These are phyloP conservation scores for Penaeus monodon DNA, from an alignment of 2,888 invertebrate species.

Conservation along the genomic window DNA sequence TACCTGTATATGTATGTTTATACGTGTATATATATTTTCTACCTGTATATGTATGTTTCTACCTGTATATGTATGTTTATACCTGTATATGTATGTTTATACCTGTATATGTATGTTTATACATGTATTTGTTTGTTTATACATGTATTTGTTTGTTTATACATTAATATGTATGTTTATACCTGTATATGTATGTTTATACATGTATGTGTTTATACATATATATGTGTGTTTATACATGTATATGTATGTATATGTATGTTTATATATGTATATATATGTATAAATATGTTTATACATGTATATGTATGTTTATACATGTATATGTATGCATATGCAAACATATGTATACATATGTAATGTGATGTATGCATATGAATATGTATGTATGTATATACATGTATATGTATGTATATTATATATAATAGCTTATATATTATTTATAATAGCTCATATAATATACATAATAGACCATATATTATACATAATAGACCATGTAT, in stretches of 20 bases:
- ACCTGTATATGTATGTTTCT: too few relatives aligned
- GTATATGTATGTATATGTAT: conserved; percentile 10
- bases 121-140: background rate
- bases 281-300: background rate
- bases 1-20: too few relatives aligned
- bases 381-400: too few relatives aligned
- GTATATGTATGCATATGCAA: conserved; percentile 8
- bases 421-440: too few relatives aligned
- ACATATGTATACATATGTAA: background rate
- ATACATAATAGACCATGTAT: too few relatives aligned
- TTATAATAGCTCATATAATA: too few relatives aligned
- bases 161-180: background rate
- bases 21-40: too few relatives aligned
- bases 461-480: too few relatives aligned
- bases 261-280: background rate
- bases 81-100: too few relatives aligned
- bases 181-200: background rate
- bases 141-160: background rate
- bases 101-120: too few relatives aligned
- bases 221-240: background rate
- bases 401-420: too few relatives aligned
- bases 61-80: too few relatives aligned
- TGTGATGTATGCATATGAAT: background rate
- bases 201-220: background rate
- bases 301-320: conserved; percentile 25